Base-by-base conservation (phyloP, 1,140 invertebrate genomes). In the Lepidostoma basale region DNA sequence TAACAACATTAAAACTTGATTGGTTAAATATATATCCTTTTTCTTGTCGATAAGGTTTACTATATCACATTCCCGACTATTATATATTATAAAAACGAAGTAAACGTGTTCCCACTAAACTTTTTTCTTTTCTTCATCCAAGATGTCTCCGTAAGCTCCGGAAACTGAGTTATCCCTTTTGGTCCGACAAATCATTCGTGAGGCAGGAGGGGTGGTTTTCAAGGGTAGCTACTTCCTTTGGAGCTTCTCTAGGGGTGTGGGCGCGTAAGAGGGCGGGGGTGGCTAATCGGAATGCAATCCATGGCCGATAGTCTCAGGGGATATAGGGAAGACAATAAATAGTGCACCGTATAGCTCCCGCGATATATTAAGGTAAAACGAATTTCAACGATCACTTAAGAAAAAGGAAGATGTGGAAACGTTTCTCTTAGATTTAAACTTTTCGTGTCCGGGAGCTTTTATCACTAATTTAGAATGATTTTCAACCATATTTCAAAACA, bases 101-200 rank as follows among this genome's bases (percentile, higher is more conserved):
- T n/a, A n/a, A n/a, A n/a, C n/a, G n/a, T n/a, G n/a, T n/a, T n/a
- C n/a, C n/a, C n/a, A n/a, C n/a, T n/a, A n/a, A n/a, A n/a, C n/a
- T n/a, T n/a, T n/a, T n/a, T n/a, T n/a, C n/a, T 23, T 49, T 49
- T 49, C 20, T 49, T 23, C 22, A 16, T 56, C 22, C 22, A n/a
- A 16, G 26, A 56, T 36, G 47, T 36, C 18, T 59, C 16, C 22
- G 23, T 16, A 49, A 64, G 59, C 42, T 36, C 28, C 36, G 47
- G 33, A 69, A 69, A 69, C 62, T 69, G 58, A 20, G 67, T 69
- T 69, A 69, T 69, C 67, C 62, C 62, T 64, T 69, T 64, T 36
- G 45, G 44, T 59, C 22, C 67, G 25, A 64, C 67, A 69, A 64
- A 69, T 69, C 60, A 64, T 64, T 49, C 62, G 9, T 44, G 44